Evolutionary conservation across 2,113 vertebrate species (phyloP).

Genomic region (Tupaia tana): DNA sequence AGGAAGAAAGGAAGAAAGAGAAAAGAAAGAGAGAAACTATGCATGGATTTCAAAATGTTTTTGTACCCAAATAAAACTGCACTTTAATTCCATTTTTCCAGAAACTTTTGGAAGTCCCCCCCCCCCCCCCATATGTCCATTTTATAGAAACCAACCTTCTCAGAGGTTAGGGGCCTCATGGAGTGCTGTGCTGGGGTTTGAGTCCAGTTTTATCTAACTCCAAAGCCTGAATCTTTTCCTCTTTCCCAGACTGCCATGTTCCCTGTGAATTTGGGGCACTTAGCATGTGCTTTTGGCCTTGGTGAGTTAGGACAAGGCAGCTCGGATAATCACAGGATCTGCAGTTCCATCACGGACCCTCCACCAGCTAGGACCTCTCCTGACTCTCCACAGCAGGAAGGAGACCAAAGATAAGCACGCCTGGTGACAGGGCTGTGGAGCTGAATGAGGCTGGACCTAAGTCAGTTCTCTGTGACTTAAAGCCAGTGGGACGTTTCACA

Average conservation of each 20-base stretch:
- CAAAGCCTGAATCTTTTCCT: not conserved
- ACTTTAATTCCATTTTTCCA: too few relatives aligned
- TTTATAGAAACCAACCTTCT: not conserved
- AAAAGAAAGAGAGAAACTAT: too few relatives aligned
- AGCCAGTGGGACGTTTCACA: not conserved
- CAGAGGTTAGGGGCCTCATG: not conserved
- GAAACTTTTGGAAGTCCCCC: too few relatives aligned
- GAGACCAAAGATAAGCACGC: not conserved
- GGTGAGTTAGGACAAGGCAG: not conserved
- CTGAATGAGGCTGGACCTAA: conserved; percentile 1
- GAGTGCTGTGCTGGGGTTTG: not conserved
- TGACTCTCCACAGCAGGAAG: not conserved
- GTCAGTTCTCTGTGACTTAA: not conserved
- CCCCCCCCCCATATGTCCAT: too few relatives aligned
- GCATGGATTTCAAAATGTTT: too few relatives aligned
- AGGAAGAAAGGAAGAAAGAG: too few relatives aligned
- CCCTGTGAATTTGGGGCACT: not conserved
- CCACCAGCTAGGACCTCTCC: not conserved
- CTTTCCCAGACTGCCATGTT: not conserved
- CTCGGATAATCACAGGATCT: conserved; percentile 13
- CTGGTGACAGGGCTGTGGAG: not conserved
- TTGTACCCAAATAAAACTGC: too few relatives aligned
- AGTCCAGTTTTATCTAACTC: not conserved
- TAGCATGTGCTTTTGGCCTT: not conserved
- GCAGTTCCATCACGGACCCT: not conserved